Evolutionary conservation across 2,113 vertebrate genomes (phyloP), one percentile per base, ranked within the genome.

Genomic region (Sebastes schlegelii): DNA sequence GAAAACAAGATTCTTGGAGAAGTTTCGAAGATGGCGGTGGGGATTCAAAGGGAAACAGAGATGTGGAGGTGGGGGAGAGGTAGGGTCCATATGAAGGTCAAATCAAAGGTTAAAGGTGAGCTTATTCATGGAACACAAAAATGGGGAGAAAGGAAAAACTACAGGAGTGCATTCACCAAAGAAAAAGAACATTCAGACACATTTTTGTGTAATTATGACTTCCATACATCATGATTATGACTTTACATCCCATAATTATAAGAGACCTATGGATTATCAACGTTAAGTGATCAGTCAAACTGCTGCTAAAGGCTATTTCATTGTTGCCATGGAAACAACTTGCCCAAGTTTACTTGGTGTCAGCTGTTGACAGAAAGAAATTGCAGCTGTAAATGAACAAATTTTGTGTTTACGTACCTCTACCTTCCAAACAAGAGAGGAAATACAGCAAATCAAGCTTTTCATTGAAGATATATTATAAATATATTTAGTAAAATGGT

Each of bases 51-150:
- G 62, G 54, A 42, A 87, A 91, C 80, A 84, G 62, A 92, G 77
- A 86, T n/a, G 79, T 62, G 74, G 64, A 51, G 51, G 6, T 40
- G 65, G 45, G 42, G 43, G 23, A 10, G 42, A 65, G 34, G 34
- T 34, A 34, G 48, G 43, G 45, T 17, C 68, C 58, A 83, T 43
- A 40, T 57, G 49, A 54, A 54, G 75, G 64, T 90, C 63, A 92
- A 92, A 85, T 89, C 21, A 90, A 89, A 90, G 54, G 74, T 73
- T 26, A 88, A 72, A 73, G 79, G 73, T 83, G 65, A 68, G 45
- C 45, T 80, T 34, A 77, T 19, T 72, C 43, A 81, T 79, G 48
- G 71, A 71, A 73, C 54, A 80, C 84, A 77, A 72, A 67, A 83
- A 65, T 4, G 17, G 21, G 51, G 67, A 45, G n/a, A 26, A 70